A percentile compares a stretch with the other conserved stretches of the same genome.
phyloP scores from a whole-genome alignment of 2,797 vertebrate genomes.

The Lithobates sylvaticus region DNA sequence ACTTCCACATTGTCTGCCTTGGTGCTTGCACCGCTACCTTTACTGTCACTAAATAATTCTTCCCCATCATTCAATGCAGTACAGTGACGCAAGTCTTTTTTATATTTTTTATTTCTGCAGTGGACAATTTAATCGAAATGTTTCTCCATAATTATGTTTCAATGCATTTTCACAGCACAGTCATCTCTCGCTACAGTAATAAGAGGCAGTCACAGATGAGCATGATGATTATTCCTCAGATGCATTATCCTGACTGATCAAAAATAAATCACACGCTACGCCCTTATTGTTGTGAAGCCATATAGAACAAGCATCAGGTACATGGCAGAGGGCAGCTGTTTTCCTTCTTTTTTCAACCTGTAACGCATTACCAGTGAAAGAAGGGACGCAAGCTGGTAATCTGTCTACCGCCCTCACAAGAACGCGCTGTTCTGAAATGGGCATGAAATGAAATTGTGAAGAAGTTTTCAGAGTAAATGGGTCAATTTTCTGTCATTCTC shows the following conservation, averaged over 20 bases:
- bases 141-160: conserved; percentile 53
- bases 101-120: conserved; percentile 19
- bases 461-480: conserved; percentile 71
- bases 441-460: conserved; percentile 72
- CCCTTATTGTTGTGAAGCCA: conserved; percentile 32
- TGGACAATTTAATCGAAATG: conserved; percentile 40
- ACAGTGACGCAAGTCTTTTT: neutral
- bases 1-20: too few relatives aligned
- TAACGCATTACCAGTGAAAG: conserved; percentile 25
- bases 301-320: conserved; percentile 20
- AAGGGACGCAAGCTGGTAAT: conserved; percentile 62
- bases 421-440: conserved; percentile 71
- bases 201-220: conserved; percentile 43
- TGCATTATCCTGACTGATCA: conserved; percentile 48
- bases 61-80: conserved; percentile 8
- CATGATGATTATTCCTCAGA: conserved; percentile 38
- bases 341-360: conserved; percentile 35
- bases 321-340: conserved; percentile 47
- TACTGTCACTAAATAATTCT: neutral
- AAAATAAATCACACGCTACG: conserved; percentile 40
- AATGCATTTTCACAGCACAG: conserved; percentile 38
- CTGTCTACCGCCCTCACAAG: conserved; percentile 71
- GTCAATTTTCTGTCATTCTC: conserved; percentile 74
- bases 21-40: too few relatives aligned
- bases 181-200: conserved; percentile 45